Evolutionary conservation across 2,797 vertebrate genomes (phyloP).

Genomic region (Falco peregrinus): DNA sequence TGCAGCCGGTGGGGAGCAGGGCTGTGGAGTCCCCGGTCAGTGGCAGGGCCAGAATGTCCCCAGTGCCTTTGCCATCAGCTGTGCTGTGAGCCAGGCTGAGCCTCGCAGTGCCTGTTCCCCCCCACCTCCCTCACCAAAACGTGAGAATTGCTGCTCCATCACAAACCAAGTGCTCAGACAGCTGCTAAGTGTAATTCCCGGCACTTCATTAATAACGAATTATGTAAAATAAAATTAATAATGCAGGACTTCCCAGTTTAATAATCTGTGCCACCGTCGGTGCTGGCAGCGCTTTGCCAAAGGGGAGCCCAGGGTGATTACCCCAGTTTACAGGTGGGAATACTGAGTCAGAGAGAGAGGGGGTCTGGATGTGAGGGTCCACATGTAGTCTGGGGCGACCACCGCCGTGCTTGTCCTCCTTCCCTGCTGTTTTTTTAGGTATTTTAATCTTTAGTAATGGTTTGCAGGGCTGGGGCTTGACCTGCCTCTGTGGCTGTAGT

Average conservation of each 20-base stretch:
- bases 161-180: background rate
- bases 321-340: background rate
- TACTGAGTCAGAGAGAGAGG: background rate
- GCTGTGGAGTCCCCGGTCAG: background rate
- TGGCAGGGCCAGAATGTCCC: background rate
- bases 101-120: too few relatives aligned
- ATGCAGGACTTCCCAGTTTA: background rate
- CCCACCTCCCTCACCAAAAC: too few relatives aligned
- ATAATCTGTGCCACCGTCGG: background rate
- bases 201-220: background rate
- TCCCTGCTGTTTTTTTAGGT: background rate
- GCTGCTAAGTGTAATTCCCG: background rate
- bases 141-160: background rate
- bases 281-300: background rate
- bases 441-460: background rate
- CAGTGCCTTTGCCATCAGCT: background rate
- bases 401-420: background rate
- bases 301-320: too few relatives aligned
- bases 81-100: background rate
- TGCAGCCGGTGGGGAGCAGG: background rate
- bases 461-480: background rate
- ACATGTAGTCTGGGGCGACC: too few relatives aligned
- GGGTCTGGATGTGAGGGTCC: background rate
- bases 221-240: background rate
- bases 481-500: background rate